Conservation (phyloP, 2,113 vertebrate genomes). For the Chaetops frenatus region DNA sequence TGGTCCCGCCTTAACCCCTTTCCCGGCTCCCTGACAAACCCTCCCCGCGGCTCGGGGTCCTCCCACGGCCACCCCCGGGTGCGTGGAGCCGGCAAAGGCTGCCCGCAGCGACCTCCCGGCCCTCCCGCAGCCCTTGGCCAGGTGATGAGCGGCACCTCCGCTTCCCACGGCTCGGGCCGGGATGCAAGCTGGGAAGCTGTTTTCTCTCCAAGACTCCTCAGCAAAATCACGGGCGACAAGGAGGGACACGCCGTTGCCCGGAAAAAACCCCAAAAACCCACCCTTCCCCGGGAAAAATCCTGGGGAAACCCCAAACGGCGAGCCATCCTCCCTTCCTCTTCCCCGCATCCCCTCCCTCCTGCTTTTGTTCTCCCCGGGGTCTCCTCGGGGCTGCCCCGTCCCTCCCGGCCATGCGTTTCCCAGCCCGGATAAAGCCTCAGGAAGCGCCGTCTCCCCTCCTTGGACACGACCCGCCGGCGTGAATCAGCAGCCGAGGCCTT, state of each 20-base stretch:
- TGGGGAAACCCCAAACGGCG: fast-evolving
- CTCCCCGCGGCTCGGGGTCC: neutral
- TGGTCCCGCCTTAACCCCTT: neutral
- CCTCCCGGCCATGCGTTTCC: neutral
- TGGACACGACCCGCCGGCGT: neutral
- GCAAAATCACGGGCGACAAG: neutral
- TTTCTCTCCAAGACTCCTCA: neutral
- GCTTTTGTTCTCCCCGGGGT: neutral
- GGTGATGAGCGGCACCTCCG: fast-evolving
- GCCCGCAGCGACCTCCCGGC: fast-evolving
- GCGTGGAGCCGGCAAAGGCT: fast-evolving
- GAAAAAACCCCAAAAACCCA: too few relatives aligned
- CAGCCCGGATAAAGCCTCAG: slow-evolving; percentile 8
- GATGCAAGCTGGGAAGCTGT: fast-evolving
- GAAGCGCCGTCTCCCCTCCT: neutral
- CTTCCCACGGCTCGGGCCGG: neutral
- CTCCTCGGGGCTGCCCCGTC: neutral
- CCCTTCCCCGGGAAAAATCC: fast-evolving
- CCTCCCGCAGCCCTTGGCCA: neutral
- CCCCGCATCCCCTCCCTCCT: neutral
- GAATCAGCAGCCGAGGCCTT: neutral
- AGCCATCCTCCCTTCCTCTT: neutral
- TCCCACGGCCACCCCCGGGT: fast-evolving
- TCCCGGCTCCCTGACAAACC: neutral
- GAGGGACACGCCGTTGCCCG: neutral